Percentiles rank a stretch among this genome's conserved stretches.
phyloP scores from a whole-genome alignment of 2,797 vertebrate species.

The Macropodus opercularis region DNA sequence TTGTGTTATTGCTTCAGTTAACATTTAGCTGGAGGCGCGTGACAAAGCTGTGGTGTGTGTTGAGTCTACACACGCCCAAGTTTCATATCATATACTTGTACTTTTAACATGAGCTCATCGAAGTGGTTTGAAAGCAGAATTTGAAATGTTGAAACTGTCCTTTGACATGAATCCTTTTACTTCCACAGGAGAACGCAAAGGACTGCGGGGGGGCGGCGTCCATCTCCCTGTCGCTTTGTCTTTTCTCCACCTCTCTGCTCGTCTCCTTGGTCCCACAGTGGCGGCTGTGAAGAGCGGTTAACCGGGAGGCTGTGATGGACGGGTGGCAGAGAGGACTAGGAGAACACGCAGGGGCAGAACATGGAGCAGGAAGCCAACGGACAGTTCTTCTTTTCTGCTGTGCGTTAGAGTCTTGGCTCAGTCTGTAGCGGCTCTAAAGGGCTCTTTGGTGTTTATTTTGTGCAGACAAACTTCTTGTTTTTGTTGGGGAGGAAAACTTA shows the following conservation, averaged over 20 bases:
- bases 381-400: neutral
- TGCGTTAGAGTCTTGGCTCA: conserved; percentile 4
- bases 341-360: neutral
- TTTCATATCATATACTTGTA: too few relatives aligned
- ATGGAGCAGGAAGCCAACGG: neutral
- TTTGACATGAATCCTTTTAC: neutral
- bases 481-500: too few relatives aligned
- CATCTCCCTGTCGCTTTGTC: conserved; percentile 56
- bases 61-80: too few relatives aligned
- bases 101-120: too few relatives aligned
- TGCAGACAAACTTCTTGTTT: conserved; percentile 9
- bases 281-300: conserved; percentile 41
- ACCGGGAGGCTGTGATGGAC: neutral
- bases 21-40: too few relatives aligned
- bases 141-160: neutral
- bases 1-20: too few relatives aligned
- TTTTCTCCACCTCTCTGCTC: conserved; percentile 78
- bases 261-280: conserved; percentile 65
- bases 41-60: too few relatives aligned
- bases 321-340: too few relatives aligned
- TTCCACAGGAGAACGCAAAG: conserved; percentile 89
- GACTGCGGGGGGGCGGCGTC: conserved; percentile 87
- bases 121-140: too few relatives aligned
- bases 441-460: conserved; percentile 20
- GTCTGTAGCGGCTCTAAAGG: conserved; percentile 22